A percentile compares a stretch with the other conserved stretches of the same genome.
These are phyloP conservation scores for Oegoconia quadripuncta DNA, from an alignment of 2,888 invertebrate species.

Conservation along the genomic window DNA sequence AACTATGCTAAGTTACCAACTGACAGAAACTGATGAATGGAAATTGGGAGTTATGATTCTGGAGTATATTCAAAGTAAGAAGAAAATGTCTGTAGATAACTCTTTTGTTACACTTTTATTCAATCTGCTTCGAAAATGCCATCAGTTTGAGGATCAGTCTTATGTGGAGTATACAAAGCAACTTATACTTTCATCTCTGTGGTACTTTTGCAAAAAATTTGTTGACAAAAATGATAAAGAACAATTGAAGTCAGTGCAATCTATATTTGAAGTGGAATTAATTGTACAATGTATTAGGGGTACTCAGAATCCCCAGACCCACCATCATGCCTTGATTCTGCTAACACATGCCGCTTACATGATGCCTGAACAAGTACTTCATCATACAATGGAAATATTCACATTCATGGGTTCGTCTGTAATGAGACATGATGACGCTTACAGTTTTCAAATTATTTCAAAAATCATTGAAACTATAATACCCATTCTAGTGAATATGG, in stretches of 20 bases:
- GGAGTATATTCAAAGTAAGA: slow-evolving; percentile 92
- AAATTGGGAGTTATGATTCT: slow-evolving; percentile 87
- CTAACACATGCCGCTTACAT: slow-evolving; percentile 88
- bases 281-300: slow-evolving; percentile 93
- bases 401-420: slow-evolving; percentile 98
- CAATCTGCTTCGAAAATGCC: slow-evolving; percentile 86
- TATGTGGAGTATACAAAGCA: slow-evolving; percentile 94
- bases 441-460: slow-evolving; percentile 95
- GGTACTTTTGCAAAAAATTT: slow-evolving; percentile 84
- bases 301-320: slow-evolving; percentile 96
- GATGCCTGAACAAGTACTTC: slow-evolving; percentile 90
- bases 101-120: slow-evolving; percentile 87
- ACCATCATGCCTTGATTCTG: slow-evolving; percentile 93
- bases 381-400: slow-evolving; percentile 97
- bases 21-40: slow-evolving; percentile 85
- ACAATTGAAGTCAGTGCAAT: slow-evolving; percentile 63
- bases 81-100: slow-evolving; percentile 84
- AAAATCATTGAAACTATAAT: slow-evolving; percentile 94
- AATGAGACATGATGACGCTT: slow-evolving; percentile 94
- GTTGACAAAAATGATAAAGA: slow-evolving; percentile 57
- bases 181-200: slow-evolving; percentile 86
- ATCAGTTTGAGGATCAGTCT: slow-evolving; percentile 89
- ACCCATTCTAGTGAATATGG: slow-evolving; percentile 86
- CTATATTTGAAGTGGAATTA: slow-evolving; percentile 83
- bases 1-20: slow-evolving; percentile 76